Base-by-base conservation (phyloP, 2,797 vertebrate species). In the Capromys pilorides region DNA sequence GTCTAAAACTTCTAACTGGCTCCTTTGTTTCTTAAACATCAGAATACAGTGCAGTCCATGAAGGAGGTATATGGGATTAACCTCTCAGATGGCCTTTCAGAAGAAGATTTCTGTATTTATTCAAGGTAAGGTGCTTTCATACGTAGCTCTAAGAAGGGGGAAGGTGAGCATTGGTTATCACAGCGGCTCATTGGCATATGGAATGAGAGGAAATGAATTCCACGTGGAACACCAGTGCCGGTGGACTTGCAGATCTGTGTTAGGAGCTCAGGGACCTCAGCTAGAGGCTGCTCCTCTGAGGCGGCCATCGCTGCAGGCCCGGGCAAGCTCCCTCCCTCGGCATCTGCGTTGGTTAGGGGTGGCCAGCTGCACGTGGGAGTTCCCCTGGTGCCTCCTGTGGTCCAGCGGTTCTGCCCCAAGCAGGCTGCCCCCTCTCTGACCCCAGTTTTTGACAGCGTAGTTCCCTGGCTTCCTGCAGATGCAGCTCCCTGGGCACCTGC, bases 31-130 rank as follows among this genome's bases (percentile, higher is more conserved):
- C 73, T 45, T 95, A 21, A 92, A 78, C 64, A 97, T 95, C 98
- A 99, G 98, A 98, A 98, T 92, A 96, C 97, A 45, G 98, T 97
- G 41, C 99, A 99, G 36, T 97, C 98, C 4, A 96, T 98, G 69
- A 99, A 98, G 98, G 99, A 99, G 87, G 98, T 99, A 0, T 99
- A 99, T 83, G 99, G 99, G 94, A 98, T 99, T 79, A 99, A 98
- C 97, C 98, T 99, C 89, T 98, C 98, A 12, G 98, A 98, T 92
- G 97, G 98, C 93, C 99, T 99, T 33, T 98, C 98, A 11, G 99
- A 99, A 16, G 73, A 77, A 18, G 99, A 99, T 97, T 95, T 99
- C 33, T 90, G 98, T 93, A 98, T 99, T 97, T 99, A 99, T 45
- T 80, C 99, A 97, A 99, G 99, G 99, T 99, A 97, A 98, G 94